These are phyloP conservation scores for Lepus europaeus DNA, from an alignment of 2,113 vertebrate genomes.

Conservation along the genomic window DNA sequence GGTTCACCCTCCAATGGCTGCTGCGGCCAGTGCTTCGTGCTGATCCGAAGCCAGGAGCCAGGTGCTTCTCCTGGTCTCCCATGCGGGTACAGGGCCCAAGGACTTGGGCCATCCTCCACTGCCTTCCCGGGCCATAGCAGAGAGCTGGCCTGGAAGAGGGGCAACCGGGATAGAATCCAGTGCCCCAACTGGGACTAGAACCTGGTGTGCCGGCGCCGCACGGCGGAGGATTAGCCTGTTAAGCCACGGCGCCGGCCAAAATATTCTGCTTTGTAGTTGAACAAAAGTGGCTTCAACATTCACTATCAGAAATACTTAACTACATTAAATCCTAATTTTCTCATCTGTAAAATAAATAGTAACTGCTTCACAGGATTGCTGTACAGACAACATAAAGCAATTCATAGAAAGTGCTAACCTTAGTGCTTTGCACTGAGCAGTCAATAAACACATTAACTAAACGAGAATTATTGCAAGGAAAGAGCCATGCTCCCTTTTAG, in stretches of 20 bases:
- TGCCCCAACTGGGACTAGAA: too few relatives aligned
- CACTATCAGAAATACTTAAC: not conserved
- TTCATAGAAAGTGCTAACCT: not conserved
- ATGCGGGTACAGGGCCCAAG: too few relatives aligned
- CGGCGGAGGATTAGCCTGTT: too few relatives aligned
- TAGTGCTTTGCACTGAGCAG: slow-evolving; percentile 6
- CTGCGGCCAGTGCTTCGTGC: too few relatives aligned
- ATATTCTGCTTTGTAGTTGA: not conserved
- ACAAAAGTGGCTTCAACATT: not conserved
- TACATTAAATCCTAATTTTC: slow-evolving; percentile 38
- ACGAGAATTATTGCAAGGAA: not conserved
- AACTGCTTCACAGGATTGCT: not conserved
- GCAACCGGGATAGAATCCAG: too few relatives aligned
- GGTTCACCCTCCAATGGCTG: too few relatives aligned
- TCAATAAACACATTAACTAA: slow-evolving; percentile 52
- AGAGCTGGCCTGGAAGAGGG: too few relatives aligned
- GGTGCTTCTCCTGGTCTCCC: too few relatives aligned
- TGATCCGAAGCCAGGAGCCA: too few relatives aligned
- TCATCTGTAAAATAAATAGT: slow-evolving; percentile 37
- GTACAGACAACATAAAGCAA: not conserved
- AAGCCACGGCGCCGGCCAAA: not conserved
- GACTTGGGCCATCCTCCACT: too few relatives aligned
- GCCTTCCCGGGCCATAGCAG: too few relatives aligned
- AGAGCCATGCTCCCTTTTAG: not conserved
- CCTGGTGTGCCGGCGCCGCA: too few relatives aligned